These are phyloP conservation scores for Thamnaconus septentrionalis DNA, from an alignment of 2,113 vertebrate genomes.

Conservation along the genomic window DNA sequence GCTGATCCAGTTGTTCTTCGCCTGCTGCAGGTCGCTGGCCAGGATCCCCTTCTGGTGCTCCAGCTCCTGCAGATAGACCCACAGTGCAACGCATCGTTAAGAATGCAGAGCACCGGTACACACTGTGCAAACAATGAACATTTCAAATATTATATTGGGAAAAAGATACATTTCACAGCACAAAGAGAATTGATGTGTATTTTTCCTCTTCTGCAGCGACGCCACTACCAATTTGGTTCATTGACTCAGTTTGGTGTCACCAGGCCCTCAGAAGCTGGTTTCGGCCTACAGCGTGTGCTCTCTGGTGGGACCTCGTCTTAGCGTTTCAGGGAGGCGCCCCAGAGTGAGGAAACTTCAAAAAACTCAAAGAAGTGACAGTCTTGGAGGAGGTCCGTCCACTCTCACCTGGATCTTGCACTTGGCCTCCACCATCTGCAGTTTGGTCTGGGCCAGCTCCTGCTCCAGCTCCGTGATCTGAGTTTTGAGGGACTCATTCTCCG, in stretches of 20 bases:
- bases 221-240: no score
- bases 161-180: no score
- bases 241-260: no score
- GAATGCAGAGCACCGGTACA: no score
- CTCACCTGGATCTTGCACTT: slow-evolving; percentile 93
- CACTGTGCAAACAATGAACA: no score
- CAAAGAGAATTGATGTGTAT: no score
- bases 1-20: slow-evolving; percentile 95
- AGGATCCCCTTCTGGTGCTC: slow-evolving; percentile 89
- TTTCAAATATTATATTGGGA: no score
- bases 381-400: not conserved
- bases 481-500: slow-evolving; percentile 83
- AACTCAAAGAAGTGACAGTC: not conserved
- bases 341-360: not conserved
- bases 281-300: no score
- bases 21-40: slow-evolving; percentile 87
- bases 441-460: slow-evolving; percentile 88
- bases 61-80: slow-evolving; percentile 80
- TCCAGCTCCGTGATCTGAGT: slow-evolving; percentile 87
- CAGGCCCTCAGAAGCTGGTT: no score
- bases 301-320: no score
- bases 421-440: slow-evolving; percentile 92
- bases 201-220: no score
- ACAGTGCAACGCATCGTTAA: no score
- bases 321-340: not conserved